These are phyloP conservation scores for Botia kubotai DNA, from an alignment of 2,797 vertebrate genomes.

Conservation along the genomic window DNA sequence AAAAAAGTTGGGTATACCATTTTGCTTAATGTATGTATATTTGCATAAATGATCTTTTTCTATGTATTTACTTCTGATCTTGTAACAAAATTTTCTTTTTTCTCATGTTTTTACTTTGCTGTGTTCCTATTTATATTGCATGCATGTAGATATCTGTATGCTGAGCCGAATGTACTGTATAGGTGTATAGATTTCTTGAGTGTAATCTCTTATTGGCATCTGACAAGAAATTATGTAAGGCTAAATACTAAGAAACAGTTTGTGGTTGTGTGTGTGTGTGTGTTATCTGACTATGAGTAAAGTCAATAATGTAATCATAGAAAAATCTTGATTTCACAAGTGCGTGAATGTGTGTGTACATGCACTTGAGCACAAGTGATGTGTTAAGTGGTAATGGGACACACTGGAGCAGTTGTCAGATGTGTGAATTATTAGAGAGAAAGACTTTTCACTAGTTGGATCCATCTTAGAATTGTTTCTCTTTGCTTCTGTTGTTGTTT, in stretches of 20 bases:
- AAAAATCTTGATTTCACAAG: background rate
- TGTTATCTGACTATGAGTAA: conserved; percentile 33
- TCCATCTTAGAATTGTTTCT: background rate
- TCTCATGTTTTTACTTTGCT: conserved; percentile 39
- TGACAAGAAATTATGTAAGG: conserved; percentile 39
- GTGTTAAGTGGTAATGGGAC: conserved; percentile 49
- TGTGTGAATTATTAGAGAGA: conserved; percentile 58
- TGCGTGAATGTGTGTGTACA: conserved; percentile 17
- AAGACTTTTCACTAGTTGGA: conserved; percentile 50
- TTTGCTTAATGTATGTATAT: conserved; percentile 10
- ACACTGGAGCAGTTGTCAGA: conserved; percentile 50
- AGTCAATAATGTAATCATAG: conserved; percentile 35
- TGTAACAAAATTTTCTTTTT: conserved; percentile 2
- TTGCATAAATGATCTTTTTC: background rate
- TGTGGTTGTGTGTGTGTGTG: conserved; percentile 18
- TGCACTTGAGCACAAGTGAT: conserved; percentile 32
- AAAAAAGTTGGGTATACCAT: background rate
- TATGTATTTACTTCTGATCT: background rate
- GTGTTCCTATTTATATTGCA: conserved; percentile 55
- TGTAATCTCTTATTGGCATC: conserved; percentile 52
- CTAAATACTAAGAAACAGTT: conserved; percentile 54
- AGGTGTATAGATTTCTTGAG: conserved; percentile 51
- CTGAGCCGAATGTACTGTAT: conserved; percentile 28
- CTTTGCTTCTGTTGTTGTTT: conserved; percentile 14
- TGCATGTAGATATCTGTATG: conserved; percentile 25